These are phyloP conservation scores for Drosophila melanosoma DNA, from an alignment of 2,888 invertebrate genomes.

Conservation along the genomic window DNA sequence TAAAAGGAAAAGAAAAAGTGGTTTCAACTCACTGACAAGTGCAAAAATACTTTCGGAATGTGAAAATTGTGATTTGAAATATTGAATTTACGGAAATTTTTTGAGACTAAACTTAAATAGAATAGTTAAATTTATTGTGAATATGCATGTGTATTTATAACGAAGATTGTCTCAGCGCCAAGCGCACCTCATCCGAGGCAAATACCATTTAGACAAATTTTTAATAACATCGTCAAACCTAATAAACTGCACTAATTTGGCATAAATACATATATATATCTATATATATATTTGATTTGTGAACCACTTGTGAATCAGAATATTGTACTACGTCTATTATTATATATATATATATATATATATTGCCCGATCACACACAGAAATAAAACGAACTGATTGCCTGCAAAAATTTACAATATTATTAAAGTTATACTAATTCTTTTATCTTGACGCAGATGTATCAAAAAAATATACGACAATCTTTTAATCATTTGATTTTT, in stretches of 20 bases:
- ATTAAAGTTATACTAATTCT: background rate
- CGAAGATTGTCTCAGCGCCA: constrained; percentile 62
- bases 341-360: background rate
- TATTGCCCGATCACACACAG: constrained; percentile 4
- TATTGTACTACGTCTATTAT: constrained; percentile 35
- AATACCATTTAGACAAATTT: constrained; percentile 60
- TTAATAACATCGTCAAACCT: constrained; percentile 42
- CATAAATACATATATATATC: constrained; percentile 15
- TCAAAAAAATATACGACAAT: background rate
- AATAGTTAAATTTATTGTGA: constrained; percentile 63
- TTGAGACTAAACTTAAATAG: constrained; percentile 69
- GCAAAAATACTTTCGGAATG: constrained; percentile 60
- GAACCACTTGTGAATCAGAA: constrained; percentile 33
- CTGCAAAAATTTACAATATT: background rate
- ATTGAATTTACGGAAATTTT: constrained; percentile 65
- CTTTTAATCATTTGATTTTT: background rate
- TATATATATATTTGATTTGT: constrained; percentile 33
- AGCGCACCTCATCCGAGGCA: constrained; percentile 58
- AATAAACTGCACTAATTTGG: constrained; percentile 52
- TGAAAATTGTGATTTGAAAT: constrained; percentile 68
- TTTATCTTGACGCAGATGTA: background rate
- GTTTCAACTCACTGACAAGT: constrained; percentile 52
- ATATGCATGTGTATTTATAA: constrained; percentile 60
- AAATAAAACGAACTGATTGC: background rate
- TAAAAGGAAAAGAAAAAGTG: constrained; percentile 27